Evolutionary conservation across 2,113 vertebrate species (phyloP).

Genomic region (Tragelaphus imberbis): DNA sequence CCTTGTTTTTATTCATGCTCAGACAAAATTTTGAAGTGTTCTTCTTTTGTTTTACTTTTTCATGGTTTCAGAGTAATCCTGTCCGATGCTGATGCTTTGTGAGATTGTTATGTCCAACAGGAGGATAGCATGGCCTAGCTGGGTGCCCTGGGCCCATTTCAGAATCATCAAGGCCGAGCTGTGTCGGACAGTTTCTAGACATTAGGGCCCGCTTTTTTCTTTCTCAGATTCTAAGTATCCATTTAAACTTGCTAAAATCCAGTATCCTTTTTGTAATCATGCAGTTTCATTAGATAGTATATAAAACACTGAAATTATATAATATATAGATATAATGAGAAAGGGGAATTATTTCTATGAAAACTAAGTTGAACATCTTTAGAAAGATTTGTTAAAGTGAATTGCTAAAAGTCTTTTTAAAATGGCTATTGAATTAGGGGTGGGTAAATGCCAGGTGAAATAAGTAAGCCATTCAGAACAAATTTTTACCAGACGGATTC

Average conservation of each 20-base stretch:
- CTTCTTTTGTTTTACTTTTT: constrained; percentile 42
- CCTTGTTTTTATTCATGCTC: not conserved
- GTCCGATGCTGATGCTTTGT: not conserved
- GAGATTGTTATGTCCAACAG: not conserved
- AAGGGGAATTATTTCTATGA: not conserved
- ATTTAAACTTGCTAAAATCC: not conserved
- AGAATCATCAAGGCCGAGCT: not conserved
- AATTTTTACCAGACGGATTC: not conserved
- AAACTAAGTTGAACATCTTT: not conserved
- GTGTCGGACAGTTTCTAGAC: not conserved
- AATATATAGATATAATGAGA: not conserved
- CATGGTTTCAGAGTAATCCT: not conserved
- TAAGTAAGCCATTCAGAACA: not conserved
- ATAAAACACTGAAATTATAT: not conserved
- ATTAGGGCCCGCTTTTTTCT: not conserved
- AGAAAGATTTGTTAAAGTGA: not conserved
- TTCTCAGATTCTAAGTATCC: not conserved
- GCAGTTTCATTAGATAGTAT: not conserved
- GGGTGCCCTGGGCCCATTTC: not conserved
- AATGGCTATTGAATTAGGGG: not conserved
- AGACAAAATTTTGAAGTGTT: constrained; percentile 13
- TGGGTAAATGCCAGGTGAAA: not conserved
- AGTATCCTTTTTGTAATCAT: not conserved
- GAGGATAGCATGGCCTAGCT: not conserved
- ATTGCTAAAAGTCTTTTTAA: constrained; percentile 25